phyloP scores from a whole-genome alignment of 2,113 vertebrate species.

The Syrmaticus mikado region DNA sequence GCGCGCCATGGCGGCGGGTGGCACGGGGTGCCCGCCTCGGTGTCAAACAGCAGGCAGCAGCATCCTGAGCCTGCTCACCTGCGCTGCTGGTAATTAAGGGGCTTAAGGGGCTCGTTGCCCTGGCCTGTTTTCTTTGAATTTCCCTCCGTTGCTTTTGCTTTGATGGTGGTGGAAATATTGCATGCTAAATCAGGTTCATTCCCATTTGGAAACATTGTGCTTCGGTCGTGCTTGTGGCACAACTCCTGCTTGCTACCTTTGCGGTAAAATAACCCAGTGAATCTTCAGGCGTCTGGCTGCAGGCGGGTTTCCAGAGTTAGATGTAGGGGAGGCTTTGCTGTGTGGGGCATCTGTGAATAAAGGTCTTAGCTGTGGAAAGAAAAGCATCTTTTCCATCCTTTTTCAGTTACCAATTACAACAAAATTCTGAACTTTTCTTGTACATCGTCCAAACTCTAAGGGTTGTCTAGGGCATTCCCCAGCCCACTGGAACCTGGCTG shows the following conservation, averaged over 20 bases:
- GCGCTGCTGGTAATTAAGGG: neutral
- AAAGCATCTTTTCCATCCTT: neutral
- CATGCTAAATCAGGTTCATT: neutral
- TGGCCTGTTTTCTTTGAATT: neutral
- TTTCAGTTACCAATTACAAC: neutral
- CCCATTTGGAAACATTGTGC: neutral
- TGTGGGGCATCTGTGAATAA: neutral
- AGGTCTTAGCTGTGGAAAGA: neutral
- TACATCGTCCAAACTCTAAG: neutral
- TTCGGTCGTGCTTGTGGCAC: neutral
- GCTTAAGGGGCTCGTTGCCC: neutral
- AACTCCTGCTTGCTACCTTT: neutral
- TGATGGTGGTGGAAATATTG: neutral
- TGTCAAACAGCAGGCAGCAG: neutral
- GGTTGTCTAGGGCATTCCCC: neutral
- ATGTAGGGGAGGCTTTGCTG: neutral
- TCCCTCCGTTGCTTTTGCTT: neutral
- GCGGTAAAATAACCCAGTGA: neutral
- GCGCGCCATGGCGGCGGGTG: too few relatives aligned
- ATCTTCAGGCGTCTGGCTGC: neutral
- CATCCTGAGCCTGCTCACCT: neutral
- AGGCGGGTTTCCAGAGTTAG: neutral
- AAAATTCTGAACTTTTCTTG: neutral
- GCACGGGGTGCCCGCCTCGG: accelerated
- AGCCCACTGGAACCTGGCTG: neutral